phyloP scores from a whole-genome alignment of 2,113 vertebrate species.

The Rousettus leschenaultii region DNA sequence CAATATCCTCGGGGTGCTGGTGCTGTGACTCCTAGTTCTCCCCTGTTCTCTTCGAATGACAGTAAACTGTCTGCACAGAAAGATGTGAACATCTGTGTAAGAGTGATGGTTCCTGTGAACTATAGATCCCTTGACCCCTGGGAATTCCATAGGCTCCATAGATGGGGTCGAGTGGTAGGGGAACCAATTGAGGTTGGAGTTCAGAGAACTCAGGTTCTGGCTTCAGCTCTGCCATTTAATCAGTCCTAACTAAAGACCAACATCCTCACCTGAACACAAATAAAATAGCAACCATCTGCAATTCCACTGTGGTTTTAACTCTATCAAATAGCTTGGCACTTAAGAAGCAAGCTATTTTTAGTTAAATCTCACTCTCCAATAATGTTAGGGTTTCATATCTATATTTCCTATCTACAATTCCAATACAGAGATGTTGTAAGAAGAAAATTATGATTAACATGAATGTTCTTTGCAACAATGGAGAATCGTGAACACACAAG shows the following conservation, averaged over 20 bases:
- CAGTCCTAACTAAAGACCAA: not conserved
- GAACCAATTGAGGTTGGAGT: not conserved
- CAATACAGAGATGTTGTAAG: not conserved
- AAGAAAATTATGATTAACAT: not conserved
- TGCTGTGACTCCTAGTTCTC: not conserved
- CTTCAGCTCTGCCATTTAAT: not conserved
- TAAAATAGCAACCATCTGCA: not conserved
- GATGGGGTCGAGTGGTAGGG: not conserved
- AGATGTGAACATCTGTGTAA: not conserved
- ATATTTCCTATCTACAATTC: not conserved
- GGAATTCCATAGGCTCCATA: not conserved
- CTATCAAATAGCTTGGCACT: not conserved
- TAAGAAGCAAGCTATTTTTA: not conserved
- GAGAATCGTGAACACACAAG: not conserved
- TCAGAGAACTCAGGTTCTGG: not conserved
- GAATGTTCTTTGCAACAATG: not conserved
- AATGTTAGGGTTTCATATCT: not conserved
- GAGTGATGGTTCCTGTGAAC: not conserved
- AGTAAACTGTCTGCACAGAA: not conserved
- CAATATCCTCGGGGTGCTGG: not conserved
- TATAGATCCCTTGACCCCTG: not conserved
- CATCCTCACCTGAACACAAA: not conserved
- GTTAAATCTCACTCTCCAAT: not conserved
- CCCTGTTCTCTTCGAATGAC: not conserved
- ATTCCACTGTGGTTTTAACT: not conserved